Base-by-base conservation (phyloP, 2,797 vertebrate species). In the Pseudochromis fuscus region DNA sequence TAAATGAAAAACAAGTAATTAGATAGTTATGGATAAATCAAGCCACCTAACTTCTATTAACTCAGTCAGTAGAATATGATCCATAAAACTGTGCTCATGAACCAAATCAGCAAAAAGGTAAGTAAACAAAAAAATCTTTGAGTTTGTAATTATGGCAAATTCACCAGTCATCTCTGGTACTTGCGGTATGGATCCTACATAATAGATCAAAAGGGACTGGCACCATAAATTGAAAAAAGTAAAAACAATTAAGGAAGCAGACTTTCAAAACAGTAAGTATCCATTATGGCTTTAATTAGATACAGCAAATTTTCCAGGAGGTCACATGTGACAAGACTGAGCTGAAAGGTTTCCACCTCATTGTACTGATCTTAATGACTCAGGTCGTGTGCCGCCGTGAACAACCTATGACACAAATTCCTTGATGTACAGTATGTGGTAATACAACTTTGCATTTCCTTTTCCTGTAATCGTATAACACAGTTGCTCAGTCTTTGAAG, bases 381-480 rank as follows among this genome's bases (percentile, higher is more conserved):
- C 24, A n/a, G 25, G 21, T 62, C 30, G 45, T 21, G 38, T 35
- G 28, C 25, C 25, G 30, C 27, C 42, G 53, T 9, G 7, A 23
- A 37, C 16, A 13, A 38, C 12, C 44, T 10, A 12, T 55, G 56
- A 23, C 67, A 50, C 12, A 72, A 53, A 60, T 53, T 57, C 48
- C 40, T 72, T 27, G 27, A 56, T 27, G 51, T 37, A 53, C 15
- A 58, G 52, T 19, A 42, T 45, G 46, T 58, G 52, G 40, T 60
- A n/a, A 58, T 48, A 21, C 42, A 48, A 57, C 21, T 55, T 46
- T 60, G 53, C 2, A 4, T 72, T 60, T 67, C 19, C 24, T 33
- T 56, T 57, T 18, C 19, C 27, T 60, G 57, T 45, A 49, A 44
- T 68, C 6, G 8, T 51, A 55, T 65, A 46, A 51, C 48, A 58